These are phyloP conservation scores for Limnothrissa miodon DNA, from an alignment of 2,113 vertebrate genomes.

Conservation along the genomic window DNA sequence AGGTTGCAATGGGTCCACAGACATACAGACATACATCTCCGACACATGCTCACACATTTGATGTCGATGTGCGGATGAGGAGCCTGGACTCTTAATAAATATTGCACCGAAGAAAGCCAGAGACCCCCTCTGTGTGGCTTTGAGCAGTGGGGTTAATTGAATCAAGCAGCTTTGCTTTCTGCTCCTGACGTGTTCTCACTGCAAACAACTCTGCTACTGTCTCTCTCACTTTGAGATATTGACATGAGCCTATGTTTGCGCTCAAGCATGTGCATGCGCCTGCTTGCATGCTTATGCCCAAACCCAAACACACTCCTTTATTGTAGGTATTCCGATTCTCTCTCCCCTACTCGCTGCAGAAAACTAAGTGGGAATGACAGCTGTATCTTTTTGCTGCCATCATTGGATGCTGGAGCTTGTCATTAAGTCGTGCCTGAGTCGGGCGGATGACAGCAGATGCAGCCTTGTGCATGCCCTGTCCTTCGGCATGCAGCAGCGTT, in stretches of 20 bases:
- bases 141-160: slow-evolving; percentile 42
- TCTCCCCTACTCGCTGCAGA: neutral
- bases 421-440: slow-evolving; percentile 18
- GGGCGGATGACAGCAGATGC: neutral
- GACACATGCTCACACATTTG: neutral
- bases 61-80: slow-evolving; percentile 36
- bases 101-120: slow-evolving; percentile 35
- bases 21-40: no score
- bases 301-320: neutral
- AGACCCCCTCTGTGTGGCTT: slow-evolving; percentile 33
- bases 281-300: neutral
- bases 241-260: neutral
- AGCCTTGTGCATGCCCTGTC: neutral
- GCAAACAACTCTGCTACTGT: neutral
- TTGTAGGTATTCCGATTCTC: neutral
- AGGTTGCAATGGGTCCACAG: no score
- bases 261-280: neutral
- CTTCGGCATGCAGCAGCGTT: neutral
- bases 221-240: neutral
- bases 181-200: slow-evolving; percentile 16
- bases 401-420: neutral
- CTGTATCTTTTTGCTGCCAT: neutral
- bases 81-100: slow-evolving; percentile 32
- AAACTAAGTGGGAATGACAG: neutral
- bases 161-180: slow-evolving; percentile 27